Percentiles rank a stretch among this genome's conserved stretches.
These are phyloP conservation scores for Trilocha varians DNA, from an alignment of 2,888 invertebrate genomes.

Conservation along the genomic window DNA sequence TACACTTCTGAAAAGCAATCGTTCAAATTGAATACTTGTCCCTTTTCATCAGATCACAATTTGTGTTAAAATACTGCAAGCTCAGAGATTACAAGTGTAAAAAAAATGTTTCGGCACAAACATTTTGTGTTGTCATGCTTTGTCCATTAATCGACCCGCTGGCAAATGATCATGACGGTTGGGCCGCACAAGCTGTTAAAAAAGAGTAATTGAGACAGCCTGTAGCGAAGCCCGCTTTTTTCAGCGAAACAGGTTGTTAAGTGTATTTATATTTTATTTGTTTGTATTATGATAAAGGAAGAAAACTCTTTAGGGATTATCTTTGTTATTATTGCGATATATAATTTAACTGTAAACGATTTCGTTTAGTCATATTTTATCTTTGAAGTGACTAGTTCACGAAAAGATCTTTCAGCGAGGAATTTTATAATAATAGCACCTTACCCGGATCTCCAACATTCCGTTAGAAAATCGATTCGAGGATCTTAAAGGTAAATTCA, in stretches of 20 bases:
- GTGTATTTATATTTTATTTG: background rate
- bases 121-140: background rate
- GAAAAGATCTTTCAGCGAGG: no score
- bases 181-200: background rate
- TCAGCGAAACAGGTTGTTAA: background rate
- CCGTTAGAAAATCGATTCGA: no score
- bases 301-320: no score
- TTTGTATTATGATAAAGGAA: no score
- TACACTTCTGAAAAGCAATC: background rate
- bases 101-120: background rate
- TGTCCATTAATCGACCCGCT: background rate
- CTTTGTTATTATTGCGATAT: no score
- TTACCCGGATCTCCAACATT: no score
- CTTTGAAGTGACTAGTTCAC: no score
- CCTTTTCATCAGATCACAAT: background rate
- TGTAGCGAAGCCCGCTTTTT: background rate
- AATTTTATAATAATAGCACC: no score
- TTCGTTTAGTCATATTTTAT: no score
- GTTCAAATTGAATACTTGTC: background rate
- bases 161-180: background rate
- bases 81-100: background rate
- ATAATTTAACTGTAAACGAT: no score
- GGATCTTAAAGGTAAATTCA: no score
- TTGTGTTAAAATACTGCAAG: background rate
- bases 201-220: background rate